Conservation (phyloP, 2,888 invertebrate species). For the Calliscelio sp. region DNA sequence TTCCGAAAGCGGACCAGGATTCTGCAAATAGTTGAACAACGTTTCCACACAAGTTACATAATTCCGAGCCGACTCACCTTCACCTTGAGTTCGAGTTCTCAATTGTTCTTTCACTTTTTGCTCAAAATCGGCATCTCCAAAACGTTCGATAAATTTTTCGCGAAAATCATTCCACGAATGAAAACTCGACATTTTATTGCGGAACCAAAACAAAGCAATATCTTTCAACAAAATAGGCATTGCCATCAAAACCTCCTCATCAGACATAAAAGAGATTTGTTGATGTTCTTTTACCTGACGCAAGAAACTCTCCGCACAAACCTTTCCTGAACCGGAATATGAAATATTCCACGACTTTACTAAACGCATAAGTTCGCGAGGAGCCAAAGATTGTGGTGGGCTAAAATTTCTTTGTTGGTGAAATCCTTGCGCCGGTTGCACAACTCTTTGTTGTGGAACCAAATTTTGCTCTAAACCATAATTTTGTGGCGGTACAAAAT, state of each 20-base stretch:
- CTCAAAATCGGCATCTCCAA: slow-evolving; percentile 21
- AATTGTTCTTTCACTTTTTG: slow-evolving; percentile 22
- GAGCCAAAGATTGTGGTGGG: no score
- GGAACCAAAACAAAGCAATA: slow-evolving; percentile 36
- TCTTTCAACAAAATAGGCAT: slow-evolving; percentile 8
- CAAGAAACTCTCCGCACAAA: no score
- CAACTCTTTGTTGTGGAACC: no score
- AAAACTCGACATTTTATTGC: neutral
- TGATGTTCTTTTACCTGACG: slow-evolving; percentile 32
- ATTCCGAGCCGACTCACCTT: slow-evolving; percentile 19
- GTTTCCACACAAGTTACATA: slow-evolving; percentile 27
- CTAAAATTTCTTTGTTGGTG: no score
- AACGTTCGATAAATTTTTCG: neutral
- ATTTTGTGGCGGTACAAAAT: no score
- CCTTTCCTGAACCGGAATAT: slow-evolving; percentile 11
- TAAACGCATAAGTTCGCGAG: neutral
- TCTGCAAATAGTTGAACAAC: no score
- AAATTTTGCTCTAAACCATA: no score
- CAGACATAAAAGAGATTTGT: neutral
- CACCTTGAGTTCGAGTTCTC: no score
- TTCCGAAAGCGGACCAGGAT: no score
- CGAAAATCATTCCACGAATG: slow-evolving; percentile 20
- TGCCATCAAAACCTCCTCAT: slow-evolving; percentile 25
- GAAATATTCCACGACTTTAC: neutral
- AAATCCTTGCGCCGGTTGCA: no score